Evolutionary conservation across 2,888 invertebrate genomes (phyloP), one percentile per base, ranked within the genome.

Genomic region (Ypsolopha scabrella): DNA sequence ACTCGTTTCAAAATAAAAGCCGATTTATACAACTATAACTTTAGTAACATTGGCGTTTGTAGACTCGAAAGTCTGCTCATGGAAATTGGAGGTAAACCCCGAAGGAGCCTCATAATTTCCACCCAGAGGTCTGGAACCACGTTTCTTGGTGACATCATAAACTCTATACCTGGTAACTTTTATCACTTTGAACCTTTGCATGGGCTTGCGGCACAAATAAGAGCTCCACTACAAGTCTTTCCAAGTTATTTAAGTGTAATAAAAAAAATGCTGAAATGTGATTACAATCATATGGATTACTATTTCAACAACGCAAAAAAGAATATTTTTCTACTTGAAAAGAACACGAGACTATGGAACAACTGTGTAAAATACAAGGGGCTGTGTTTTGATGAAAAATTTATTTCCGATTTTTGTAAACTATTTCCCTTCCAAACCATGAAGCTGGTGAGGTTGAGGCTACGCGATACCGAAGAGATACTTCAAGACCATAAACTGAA

Each of bases 41-140:
- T 24, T 2, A 10, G n/a, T 38, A 6, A 38, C 3, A n/a, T 38
- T 8, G 33, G 48, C 7, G 48, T 38, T n/a, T 75, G 75, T 52
- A 87, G 87, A 52, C 65, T 92, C 50, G 73, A 87, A 14, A 89
- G 92, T 61, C 80, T 90, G 58, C 88, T 90, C 7, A 80, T 89
- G 54, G 90, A 89, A 57, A 82, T 85, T 48, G 87, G 87, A n/a
- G 93, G 93, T 6, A 80, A 75, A 51, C 93, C 93, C 1, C 72
- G 92, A 50, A 80, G 91, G 52, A 92, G 90, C 64, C 72, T 93
- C 35, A 88, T 94, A 54, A 74, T 93, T 35, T 91, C 93, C n/a
- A 92, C 92, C 1, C 94, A 93, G 92, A 85, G 94, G 53, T 92
- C 92, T 1, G 94, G 94, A 0, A 93, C 93, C 39, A 93, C 93